Base-by-base conservation (phyloP, 2,797 vertebrate genomes). In the Carapus acus region DNA sequence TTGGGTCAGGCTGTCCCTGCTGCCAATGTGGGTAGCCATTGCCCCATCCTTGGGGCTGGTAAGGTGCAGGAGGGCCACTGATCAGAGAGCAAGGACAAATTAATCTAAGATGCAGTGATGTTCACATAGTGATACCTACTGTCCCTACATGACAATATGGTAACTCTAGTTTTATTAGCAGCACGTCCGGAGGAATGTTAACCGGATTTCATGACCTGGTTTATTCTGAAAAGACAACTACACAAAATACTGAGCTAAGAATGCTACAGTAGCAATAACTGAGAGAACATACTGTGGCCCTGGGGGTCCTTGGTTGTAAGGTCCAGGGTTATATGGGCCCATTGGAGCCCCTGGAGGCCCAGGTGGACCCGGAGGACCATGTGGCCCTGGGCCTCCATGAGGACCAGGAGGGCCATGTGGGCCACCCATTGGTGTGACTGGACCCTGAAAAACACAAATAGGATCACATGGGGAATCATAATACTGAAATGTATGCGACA, bases 1-100 rank as follows among this genome's bases (percentile, higher is more conserved):
- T 95, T 77, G 96, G 96, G 77, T 99, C 96, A 62, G 93, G 95
- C 49, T 95, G 96, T 52, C 93, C 93, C 62, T 94, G 96, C 65
- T 98, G 96, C 96, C 96, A 99, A 62, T 97, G 95, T 2, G 93
- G 94, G 77, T 97, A 99, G 21, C 95, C 91, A 52, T 97, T 98
- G 61, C 94, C 96, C 96, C 96, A 99, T 37, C 96, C 96, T 63
- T 98, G 96, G 60, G 95, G 93, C 76, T 94, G 94, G 70, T 99
- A 98, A 0, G 92, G 96, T 8, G 94, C 94, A 57, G 94, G 96
- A 72, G 96, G 96, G 54, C 94, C 95, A 78, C 96, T 98, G 62
- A 2, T 60, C 74, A 52, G 54, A 52, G 36, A 60, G 9, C 23
- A 20, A 59, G 0, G 12, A 13, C 9, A 33, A 33, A 7, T 7